phyloP scores from a whole-genome alignment of 2,888 invertebrate genomes.

The Mellilla xanthometata region DNA sequence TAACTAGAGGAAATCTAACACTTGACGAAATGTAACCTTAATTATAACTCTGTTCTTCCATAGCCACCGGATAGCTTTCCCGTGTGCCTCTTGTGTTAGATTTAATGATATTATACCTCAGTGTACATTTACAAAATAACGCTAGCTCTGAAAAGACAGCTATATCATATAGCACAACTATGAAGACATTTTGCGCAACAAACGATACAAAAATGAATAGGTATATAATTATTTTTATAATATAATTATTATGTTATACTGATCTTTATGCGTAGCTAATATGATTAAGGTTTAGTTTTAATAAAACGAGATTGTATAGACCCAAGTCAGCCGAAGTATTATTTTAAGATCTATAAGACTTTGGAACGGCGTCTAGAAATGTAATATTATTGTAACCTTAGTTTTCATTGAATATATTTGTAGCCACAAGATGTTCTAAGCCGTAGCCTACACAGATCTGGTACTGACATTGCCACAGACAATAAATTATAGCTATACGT shows the following conservation, averaged over 20 bases:
- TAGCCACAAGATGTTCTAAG: no score
- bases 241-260: slow-evolving; percentile 46
- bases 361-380: no score
- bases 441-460: background rate
- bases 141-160: slow-evolving; percentile 52
- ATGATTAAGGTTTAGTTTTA: slow-evolving; percentile 69
- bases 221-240: slow-evolving; percentile 45
- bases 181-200: slow-evolving; percentile 61
- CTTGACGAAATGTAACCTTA: no score
- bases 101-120: background rate
- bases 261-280: slow-evolving; percentile 61
- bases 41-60: no score
- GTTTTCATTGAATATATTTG: no score
- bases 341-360: slow-evolving; percentile 27
- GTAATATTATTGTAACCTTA: no score
- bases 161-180: slow-evolving; percentile 56
- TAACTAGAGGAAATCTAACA: no score
- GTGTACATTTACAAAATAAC: background rate
- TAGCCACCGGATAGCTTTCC: no score
- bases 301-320: slow-evolving; percentile 44
- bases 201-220: slow-evolving; percentile 52
- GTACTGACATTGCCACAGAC: background rate
- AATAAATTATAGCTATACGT: background rate
- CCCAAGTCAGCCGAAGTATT: slow-evolving; percentile 70
- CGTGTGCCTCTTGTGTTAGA: background rate